These are phyloP conservation scores for Iguana delicatissima DNA, from an alignment of 2,797 vertebrate genomes.

Conservation along the genomic window DNA sequence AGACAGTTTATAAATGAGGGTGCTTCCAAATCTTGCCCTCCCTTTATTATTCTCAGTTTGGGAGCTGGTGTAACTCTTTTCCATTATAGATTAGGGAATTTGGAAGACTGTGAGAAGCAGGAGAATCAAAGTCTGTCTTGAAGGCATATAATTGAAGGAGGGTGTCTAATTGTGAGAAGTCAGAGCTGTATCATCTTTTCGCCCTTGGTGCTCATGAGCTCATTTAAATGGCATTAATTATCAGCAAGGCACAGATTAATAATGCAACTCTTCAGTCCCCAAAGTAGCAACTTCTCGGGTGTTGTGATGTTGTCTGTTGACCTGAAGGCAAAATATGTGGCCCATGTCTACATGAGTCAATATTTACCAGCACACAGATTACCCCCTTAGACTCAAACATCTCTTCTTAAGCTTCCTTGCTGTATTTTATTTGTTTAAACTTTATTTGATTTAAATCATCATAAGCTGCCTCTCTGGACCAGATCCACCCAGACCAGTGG, in stretches of 20 bases:
- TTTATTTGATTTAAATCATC: neutral
- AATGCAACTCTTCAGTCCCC: constrained; percentile 48
- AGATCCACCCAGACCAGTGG: neutral
- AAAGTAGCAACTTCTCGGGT: constrained; percentile 43
- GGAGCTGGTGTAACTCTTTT: constrained; percentile 42
- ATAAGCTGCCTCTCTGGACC: neutral
- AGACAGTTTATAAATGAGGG: constrained; percentile 44
- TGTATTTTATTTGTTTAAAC: neutral
- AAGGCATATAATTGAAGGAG: constrained; percentile 54
- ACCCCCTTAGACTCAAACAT: neutral
- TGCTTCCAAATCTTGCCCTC: constrained; percentile 43
- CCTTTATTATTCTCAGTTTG: constrained; percentile 26
- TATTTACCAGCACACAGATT: constrained; percentile 36
- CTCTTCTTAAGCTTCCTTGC: neutral
- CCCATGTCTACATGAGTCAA: constrained; percentile 47
- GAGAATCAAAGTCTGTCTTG: constrained; percentile 59
- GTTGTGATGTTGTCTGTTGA: constrained; percentile 38
- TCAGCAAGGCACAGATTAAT: constrained; percentile 53
- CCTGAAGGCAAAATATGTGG: constrained; percentile 52
- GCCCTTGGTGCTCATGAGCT: constrained; percentile 52
- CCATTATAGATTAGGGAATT: constrained; percentile 47
- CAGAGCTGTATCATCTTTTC: constrained; percentile 64
- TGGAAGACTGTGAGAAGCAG: constrained; percentile 21
- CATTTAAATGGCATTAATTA: constrained; percentile 68
- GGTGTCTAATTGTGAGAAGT: constrained; percentile 50